Conservation (phyloP, 2,797 vertebrate species). For the Sebastes hubbsi region DNA sequence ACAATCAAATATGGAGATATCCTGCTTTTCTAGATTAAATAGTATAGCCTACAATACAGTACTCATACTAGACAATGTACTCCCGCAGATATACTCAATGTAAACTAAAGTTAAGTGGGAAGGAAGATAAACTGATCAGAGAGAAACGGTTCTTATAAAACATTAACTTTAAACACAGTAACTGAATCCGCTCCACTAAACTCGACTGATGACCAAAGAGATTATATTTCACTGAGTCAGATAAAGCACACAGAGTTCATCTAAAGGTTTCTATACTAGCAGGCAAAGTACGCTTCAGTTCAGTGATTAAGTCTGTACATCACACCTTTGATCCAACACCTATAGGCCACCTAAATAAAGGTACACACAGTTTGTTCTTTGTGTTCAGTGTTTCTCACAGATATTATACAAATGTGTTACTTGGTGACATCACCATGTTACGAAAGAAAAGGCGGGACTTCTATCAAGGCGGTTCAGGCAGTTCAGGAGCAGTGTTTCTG, state of each 20-base stretch:
- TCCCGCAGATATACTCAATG: background rate
- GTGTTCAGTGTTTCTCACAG: background rate
- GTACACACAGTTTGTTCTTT: background rate
- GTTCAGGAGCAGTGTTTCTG: too few species aligned
- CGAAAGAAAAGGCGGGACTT: too few species aligned
- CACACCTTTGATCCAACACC: background rate
- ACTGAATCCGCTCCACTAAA: background rate
- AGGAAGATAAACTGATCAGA: background rate
- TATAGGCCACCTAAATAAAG: too few species aligned
- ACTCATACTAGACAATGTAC: background rate
- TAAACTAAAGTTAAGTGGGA: background rate
- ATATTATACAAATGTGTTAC: too few species aligned
- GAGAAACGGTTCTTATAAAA: background rate
- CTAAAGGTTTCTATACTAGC: background rate
- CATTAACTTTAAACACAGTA: background rate
- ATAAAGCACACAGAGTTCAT: background rate
- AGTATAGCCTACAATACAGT: background rate
- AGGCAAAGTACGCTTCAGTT: slow-evolving; percentile 24
- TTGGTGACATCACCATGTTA: too few species aligned
- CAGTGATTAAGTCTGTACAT: background rate
- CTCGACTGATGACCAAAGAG: background rate
- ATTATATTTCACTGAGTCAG: background rate
- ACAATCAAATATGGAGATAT: background rate
- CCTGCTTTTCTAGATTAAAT: too few species aligned
- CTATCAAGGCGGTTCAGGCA: too few species aligned